phyloP scores from a whole-genome alignment of 1,140 invertebrate genomes.

The Zaprionus camerounensis region DNA sequence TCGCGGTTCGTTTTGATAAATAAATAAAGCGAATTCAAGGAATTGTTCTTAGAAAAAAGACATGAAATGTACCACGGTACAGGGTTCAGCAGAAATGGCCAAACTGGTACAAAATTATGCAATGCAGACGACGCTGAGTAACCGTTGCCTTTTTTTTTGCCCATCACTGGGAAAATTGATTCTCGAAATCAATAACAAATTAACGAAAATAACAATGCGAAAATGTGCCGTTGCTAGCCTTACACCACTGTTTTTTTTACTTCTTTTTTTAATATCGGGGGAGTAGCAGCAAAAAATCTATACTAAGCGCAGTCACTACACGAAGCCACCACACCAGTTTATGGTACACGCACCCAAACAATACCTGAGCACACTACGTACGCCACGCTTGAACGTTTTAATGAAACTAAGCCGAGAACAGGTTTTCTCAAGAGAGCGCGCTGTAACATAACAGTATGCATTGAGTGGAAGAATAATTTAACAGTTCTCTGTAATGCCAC shows the following conservation, averaged over 20 bases:
- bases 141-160: conserved; percentile 34
- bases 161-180: conserved; percentile 9
- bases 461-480: background rate
- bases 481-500: background rate
- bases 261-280: conserved; percentile 31
- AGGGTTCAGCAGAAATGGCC: background rate
- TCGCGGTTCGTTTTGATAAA: conserved; percentile 18
- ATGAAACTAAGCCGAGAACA: conserved; percentile 59
- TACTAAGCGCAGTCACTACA: conserved; percentile 42
- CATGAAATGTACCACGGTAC: conserved; percentile 17
- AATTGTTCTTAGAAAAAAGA: conserved; percentile 45
- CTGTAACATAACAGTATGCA: background rate
- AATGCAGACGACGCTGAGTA: conserved; percentile 34
- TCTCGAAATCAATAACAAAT: conserved; percentile 45
- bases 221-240: conserved; percentile 18
- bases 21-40: conserved; percentile 38
- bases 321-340: conserved; percentile 44
- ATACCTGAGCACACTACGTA: conserved; percentile 48
- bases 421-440: conserved; percentile 19
- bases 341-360: conserved; percentile 4
- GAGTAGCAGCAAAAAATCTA: conserved; percentile 50
- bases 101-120: conserved; percentile 62
- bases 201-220: conserved; percentile 38
- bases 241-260: conserved; percentile 50
- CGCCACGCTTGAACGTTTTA: conserved; percentile 54